These are phyloP conservation scores for Haemorhous mexicanus DNA, from an alignment of 2,113 vertebrate species.

Conservation along the genomic window DNA sequence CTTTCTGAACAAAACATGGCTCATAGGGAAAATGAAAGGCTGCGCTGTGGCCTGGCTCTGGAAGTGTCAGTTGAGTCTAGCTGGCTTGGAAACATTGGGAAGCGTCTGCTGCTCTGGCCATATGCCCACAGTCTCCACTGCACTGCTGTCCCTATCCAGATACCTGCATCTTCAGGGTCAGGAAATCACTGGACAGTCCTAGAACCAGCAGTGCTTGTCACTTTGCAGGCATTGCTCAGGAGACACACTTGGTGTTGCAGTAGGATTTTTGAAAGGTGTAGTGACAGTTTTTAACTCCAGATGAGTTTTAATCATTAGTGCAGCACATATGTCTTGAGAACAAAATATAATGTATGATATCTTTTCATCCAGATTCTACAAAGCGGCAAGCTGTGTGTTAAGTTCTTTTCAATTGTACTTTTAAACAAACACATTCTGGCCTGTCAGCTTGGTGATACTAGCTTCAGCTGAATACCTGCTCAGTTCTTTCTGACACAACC, in stretches of 20 bases:
- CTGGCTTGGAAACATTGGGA: background rate
- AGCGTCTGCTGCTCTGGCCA: background rate
- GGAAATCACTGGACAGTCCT: background rate
- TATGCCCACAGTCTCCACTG: background rate
- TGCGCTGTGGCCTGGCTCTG: background rate
- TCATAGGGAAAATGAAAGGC: background rate
- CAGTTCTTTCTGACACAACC: background rate
- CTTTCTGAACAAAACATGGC: background rate
- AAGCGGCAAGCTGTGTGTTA: background rate
- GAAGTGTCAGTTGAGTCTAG: background rate
- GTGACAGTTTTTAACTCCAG: background rate
- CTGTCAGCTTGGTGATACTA: background rate
- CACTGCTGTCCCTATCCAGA: background rate
- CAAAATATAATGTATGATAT: background rate
- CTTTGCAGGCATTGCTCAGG: background rate
- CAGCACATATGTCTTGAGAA: background rate
- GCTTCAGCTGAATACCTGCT: background rate
- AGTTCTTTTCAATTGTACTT: background rate
- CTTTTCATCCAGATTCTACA: background rate
- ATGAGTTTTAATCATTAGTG: background rate
- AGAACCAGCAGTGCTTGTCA: background rate
- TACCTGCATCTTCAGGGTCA: background rate
- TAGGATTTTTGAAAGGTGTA: background rate
- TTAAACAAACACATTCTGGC: background rate
- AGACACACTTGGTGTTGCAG: accelerated